phyloP scores from a whole-genome alignment of 2,888 invertebrate species.

The Hermaeophaga mercurialis region DNA sequence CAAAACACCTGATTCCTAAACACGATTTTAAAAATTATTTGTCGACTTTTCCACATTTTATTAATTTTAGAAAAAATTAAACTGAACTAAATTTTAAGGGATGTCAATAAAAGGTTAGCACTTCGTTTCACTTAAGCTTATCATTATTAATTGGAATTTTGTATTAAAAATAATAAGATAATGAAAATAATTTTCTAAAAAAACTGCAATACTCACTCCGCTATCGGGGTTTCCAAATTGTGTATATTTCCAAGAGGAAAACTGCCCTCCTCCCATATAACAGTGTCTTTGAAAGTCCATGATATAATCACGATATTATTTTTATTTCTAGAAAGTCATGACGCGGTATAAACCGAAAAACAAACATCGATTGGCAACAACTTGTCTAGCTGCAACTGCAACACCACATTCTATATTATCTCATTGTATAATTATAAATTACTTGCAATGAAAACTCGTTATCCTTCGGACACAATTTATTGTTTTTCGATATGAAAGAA shows the following conservation, averaged over 20 bases:
- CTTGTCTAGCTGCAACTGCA: constrained; percentile 13
- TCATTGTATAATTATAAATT: constrained; percentile 12
- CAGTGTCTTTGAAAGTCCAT: constrained; percentile 44
- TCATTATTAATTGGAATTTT: no score
- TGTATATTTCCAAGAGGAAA: constrained; percentile 39
- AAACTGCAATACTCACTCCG: constrained; percentile 45
- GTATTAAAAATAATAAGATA: not conserved
- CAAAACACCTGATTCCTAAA: no score
- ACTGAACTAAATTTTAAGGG: no score
- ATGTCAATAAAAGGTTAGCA: no score
- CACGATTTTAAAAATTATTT: no score
- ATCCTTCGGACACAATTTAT: constrained; percentile 31
- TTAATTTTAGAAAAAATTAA: no score
- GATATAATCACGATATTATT: constrained; percentile 8
- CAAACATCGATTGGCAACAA: constrained; percentile 9
- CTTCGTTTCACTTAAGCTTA: no score
- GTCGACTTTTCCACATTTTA: no score
- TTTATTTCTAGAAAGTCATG: constrained; percentile 20
- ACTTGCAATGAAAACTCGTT: constrained; percentile 26
- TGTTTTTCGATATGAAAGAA: constrained; percentile 8
- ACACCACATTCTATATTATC: constrained; percentile 10
- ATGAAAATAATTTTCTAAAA: no score
- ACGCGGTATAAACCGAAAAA: not conserved
- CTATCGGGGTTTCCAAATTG: constrained; percentile 44
- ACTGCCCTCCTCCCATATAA: constrained; percentile 33